These are phyloP conservation scores for Cyprinodon brontotheroides DNA, from an alignment of 2,113 vertebrate species.

Conservation along the genomic window DNA sequence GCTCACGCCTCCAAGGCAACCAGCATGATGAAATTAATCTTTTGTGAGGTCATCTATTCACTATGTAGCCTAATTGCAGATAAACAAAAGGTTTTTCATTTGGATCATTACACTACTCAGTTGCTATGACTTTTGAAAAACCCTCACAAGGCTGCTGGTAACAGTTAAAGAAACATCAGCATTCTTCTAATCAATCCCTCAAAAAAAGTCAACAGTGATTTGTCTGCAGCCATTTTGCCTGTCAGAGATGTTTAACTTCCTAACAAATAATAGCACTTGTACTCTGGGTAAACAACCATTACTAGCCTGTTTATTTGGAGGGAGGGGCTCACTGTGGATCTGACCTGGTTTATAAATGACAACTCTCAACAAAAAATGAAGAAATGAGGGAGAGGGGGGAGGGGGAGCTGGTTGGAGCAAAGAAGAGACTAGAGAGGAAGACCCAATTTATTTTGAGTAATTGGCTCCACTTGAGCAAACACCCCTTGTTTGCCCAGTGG, in stretches of 20 bases:
- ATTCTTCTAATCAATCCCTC: slow-evolving; percentile 71
- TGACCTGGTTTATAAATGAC: slow-evolving; percentile 71
- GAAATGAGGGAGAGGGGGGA: slow-evolving; percentile 32
- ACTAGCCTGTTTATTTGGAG: slow-evolving; percentile 80
- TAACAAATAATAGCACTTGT: slow-evolving; percentile 72
- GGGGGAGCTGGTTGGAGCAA: slow-evolving; percentile 23
- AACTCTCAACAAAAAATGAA: slow-evolving; percentile 68
- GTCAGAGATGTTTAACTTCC: slow-evolving; percentile 82
- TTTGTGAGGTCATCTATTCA: slow-evolving; percentile 51
- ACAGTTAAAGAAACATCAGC: slow-evolving; percentile 71
- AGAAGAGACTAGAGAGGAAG: slow-evolving; percentile 69
- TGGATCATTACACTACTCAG: slow-evolving; percentile 61
- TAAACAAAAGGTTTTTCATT: slow-evolving; percentile 56
- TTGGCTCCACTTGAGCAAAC: slow-evolving; percentile 86
- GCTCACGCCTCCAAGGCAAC: slow-evolving; percentile 18
- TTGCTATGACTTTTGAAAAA: slow-evolving; percentile 57
- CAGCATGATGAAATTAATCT: slow-evolving; percentile 62
- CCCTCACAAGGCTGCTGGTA: slow-evolving; percentile 68
- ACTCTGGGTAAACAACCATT: slow-evolving; percentile 79
- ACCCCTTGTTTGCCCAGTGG: slow-evolving; percentile 70
- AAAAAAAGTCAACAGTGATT: slow-evolving; percentile 76
- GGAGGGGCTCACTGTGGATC: slow-evolving; percentile 63
- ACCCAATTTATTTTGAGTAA: slow-evolving; percentile 82
- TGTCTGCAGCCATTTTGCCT: slow-evolving; percentile 78
- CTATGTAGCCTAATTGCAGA: slow-evolving; percentile 56